Base-by-base conservation (phyloP, 2,888 invertebrate genomes). In the Teleiodes luculella region DNA sequence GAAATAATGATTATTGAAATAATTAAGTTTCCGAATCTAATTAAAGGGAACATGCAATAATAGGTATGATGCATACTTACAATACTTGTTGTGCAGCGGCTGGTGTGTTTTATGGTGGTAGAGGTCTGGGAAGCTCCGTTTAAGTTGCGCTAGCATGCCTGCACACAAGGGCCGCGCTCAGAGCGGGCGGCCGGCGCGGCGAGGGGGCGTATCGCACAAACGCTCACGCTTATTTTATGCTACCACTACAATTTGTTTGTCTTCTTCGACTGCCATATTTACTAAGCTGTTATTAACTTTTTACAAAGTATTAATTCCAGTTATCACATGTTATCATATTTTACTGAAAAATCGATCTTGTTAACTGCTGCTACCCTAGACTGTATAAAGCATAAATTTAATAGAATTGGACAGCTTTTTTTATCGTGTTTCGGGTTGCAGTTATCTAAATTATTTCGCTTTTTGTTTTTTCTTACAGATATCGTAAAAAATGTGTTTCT, bases 131-230 rank as follows among this genome's bases (percentile, higher is more conserved):
- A 95, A 93, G 92, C 95, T 95, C 92, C 95, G 92, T 93, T 95
- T 95, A 91, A 95, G 93, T 91, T 95, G 94, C 91, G 94, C 93
- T 92, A 95, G 93, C 94, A 95, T 94, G 93, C 95, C 95, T 95
- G 93, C 92, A 93, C 87, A 89, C 89, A 88, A 88, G 87, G 87
- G 88, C 86, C 83, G 87, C 88, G 87, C 88, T 88, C 86, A 87
- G 87, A 86, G 86, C 86, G 74, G 72, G 75, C 71, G 69, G 65
- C 89, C 68, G 66, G 67, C 53, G 60, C 57, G 57, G 61, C 56
- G 58, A 48, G 41, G 50, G 30, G 43, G 43, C 28, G 39, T n/a
- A n/a, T 24, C 24, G 11, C 37, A 8, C 14, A 37, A 14, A 30
- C 39, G n/a, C n/a, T n/a, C 11, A 50, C 50, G 20, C 49, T 43